A percentile compares a stretch with the other conserved stretches of the same genome.
These are phyloP conservation scores for Psylliodes chrysocephalus DNA, from an alignment of 2,888 invertebrate genomes.

Conservation along the genomic window DNA sequence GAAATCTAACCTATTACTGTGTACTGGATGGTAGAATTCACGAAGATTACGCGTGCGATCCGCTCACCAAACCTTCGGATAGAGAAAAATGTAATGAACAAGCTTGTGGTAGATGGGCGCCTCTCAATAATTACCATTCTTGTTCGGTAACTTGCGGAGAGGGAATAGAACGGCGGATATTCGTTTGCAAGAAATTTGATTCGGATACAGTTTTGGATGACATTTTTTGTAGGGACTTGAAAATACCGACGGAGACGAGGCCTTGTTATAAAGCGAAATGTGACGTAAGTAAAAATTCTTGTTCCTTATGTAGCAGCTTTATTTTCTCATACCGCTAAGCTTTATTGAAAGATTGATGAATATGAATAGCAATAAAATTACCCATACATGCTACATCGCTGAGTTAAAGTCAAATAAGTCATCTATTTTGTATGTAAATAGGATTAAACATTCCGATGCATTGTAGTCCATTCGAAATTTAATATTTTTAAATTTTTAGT, in stretches of 20 bases:
- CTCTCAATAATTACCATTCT: conserved; percentile 65
- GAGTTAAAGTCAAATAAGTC: too few species aligned
- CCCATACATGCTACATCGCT: too few species aligned
- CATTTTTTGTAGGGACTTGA: conserved; percentile 50
- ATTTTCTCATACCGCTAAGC: too few species aligned
- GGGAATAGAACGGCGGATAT: conserved; percentile 62
- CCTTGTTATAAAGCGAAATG: conserved; percentile 45
- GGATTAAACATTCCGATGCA: too few species aligned
- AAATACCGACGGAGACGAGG: conserved; percentile 50
- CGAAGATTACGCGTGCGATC: conserved; percentile 61
- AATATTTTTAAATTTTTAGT: conserved; percentile 10
- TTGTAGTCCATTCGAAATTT: neutral
- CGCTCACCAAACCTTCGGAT: conserved; percentile 46
- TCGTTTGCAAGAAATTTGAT: conserved; percentile 56
- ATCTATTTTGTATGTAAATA: too few species aligned
- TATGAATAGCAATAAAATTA: too few species aligned
- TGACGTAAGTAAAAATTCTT: conserved; percentile 44
- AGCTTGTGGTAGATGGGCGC: conserved; percentile 68
- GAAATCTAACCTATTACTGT: conserved; percentile 66
- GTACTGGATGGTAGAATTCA: conserved; percentile 66
- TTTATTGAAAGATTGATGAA: too few species aligned
- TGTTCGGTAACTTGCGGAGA: conserved; percentile 67
- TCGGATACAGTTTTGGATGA: conserved; percentile 54
- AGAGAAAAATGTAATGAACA: conserved; percentile 56
- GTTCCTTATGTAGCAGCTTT: too few species aligned